Evolutionary conservation across 2,888 invertebrate genomes (phyloP), one percentile per base, ranked within the genome.

Genomic region (Drosophila mayaguana): DNA sequence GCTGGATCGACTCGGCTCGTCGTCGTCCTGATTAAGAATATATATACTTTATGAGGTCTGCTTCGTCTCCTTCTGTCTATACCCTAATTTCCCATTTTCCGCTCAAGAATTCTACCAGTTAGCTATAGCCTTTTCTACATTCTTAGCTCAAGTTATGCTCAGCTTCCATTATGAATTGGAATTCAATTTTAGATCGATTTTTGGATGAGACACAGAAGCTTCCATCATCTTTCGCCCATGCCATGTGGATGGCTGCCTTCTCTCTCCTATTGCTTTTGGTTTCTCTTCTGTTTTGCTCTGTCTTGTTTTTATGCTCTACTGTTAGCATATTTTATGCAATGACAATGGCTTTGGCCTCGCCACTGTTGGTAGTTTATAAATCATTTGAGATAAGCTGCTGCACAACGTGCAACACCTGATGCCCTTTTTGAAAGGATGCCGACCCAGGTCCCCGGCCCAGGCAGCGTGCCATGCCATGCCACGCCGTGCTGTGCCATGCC

Each of bases 301-400:
- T 18, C 20, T 22, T 16, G 38, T 48, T 60, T 72, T 63, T 73
- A 63, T 79, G 75, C 60, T 74, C 66, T 78, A 72, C 86, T 80
- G 81, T 81, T 81, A 87, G 88, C 89, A 90, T 91, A 91, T 91
- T 90, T 90, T 90, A 91, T 90, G 88, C 90, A 91, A 91, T 90
- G 90, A 91, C 91, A 91, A 91, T 91, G 89, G 91, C 91, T 91
- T 91, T 90, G 90, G 80, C 87, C 83, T 86, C 90, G 84, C 89
- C 89, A 82, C 88, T 91, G 90, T 91, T 91, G 90, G 85, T 91
- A 91, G 91, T 91, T 91, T 91, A 91, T 91, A 91, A 91, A 91
- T 91, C 91, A 91, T 91, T 90, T 87, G 86, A 91, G 91, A 91
- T 91, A 91, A 91, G 91, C 91, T 91, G 83, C 81, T 79, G 88